Evolutionary conservation across 2,888 invertebrate species (phyloP).

Genomic region (Synanthedon formicaeformis): DNA sequence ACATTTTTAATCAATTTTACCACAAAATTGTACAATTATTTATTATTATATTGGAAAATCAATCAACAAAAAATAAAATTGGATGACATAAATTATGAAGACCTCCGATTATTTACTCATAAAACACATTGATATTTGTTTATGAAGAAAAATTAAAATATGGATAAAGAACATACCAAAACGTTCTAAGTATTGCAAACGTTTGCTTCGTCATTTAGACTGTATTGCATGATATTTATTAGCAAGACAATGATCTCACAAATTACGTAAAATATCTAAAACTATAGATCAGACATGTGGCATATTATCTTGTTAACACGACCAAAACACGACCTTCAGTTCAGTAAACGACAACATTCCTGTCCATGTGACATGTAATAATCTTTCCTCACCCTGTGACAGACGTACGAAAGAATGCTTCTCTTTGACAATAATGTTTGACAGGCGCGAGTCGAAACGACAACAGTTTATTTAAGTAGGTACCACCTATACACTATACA

Average conservation of each 20-base stretch:
- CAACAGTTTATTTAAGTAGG: conserved; percentile 16
- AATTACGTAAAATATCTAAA: not conserved
- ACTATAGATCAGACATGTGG: not conserved
- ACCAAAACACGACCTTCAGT: not conserved
- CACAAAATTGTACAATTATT: too few species aligned
- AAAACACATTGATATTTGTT: too few species aligned
- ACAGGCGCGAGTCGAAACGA: conserved; percentile 22
- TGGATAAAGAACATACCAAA: too few species aligned
- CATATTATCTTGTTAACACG: not conserved
- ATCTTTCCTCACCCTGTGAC: conserved; percentile 9
- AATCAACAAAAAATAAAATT: too few species aligned
- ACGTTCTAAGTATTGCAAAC: too few species aligned
- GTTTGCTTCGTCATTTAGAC: too few species aligned
- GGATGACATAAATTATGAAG: too few species aligned
- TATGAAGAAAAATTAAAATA: too few species aligned
- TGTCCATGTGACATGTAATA: not conserved
- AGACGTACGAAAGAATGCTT: conserved; percentile 19
- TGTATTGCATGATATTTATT: not conserved
- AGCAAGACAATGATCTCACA: not conserved
- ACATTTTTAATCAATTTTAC: not conserved
- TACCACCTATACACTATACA: too few species aligned
- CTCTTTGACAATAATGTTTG: conserved; percentile 14
- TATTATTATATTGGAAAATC: too few species aligned
- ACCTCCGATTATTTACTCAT: too few species aligned
- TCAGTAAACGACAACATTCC: not conserved